A percentile compares a stretch with the other conserved stretches of the same genome.
These are phyloP conservation scores for Lochmaea capreae DNA, from an alignment of 2,888 invertebrate species.

Conservation along the genomic window DNA sequence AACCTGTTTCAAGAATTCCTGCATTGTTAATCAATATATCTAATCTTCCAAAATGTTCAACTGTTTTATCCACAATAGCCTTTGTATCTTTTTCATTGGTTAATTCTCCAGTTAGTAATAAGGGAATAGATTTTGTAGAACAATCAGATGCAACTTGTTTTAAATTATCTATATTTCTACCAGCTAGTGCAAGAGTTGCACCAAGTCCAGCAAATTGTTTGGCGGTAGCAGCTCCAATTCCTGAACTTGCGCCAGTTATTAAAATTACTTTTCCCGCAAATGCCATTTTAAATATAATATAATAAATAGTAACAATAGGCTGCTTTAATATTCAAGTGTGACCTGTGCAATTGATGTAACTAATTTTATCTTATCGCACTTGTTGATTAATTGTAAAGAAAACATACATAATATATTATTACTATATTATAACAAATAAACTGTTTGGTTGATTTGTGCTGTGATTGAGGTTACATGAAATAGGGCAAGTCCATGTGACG, in stretches of 20 bases:
- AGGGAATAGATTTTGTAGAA: constrained; percentile 65
- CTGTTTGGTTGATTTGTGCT: too few relatives aligned
- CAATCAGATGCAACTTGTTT: constrained; percentile 73
- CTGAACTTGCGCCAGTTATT: constrained; percentile 86
- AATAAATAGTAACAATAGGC: neutral
- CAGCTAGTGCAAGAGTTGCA: constrained; percentile 79
- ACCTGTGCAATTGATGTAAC: neutral
- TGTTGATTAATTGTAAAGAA: neutral
- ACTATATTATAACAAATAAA: too few relatives aligned
- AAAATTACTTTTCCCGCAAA: constrained; percentile 80
- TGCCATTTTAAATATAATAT: constrained; percentile 55
- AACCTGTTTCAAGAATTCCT: constrained; percentile 66
- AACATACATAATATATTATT: too few relatives aligned
- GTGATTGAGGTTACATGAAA: neutral
- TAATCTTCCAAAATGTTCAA: constrained; percentile 80
- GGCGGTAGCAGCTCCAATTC: constrained; percentile 87
- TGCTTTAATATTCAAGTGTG: neutral
- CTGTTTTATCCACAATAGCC: constrained; percentile 77
- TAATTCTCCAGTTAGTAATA: constrained; percentile 77
- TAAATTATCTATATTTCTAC: constrained; percentile 77
- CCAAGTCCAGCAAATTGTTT: constrained; percentile 80
- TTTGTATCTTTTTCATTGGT: constrained; percentile 80
- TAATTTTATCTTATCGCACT: neutral
- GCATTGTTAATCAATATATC: constrained; percentile 93
- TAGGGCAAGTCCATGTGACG: too few relatives aligned